These are phyloP conservation scores for Eidolon dupreanum DNA, from an alignment of 2,797 vertebrate genomes.

Conservation along the genomic window DNA sequence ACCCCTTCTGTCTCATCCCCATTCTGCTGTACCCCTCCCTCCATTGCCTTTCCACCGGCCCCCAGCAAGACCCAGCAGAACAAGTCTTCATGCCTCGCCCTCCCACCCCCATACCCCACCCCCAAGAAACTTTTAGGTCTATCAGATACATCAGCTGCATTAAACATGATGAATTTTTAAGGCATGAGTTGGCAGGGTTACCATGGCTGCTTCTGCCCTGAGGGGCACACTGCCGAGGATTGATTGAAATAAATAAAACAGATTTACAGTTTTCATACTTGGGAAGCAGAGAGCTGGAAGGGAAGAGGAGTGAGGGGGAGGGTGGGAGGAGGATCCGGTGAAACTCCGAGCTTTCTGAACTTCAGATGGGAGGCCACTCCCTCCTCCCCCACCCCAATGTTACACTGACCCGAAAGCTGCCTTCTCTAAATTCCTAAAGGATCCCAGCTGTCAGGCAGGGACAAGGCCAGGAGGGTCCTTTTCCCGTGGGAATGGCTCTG, in stretches of 20 bases:
- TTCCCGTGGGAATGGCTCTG: not conserved
- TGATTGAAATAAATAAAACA: constrained; percentile 77
- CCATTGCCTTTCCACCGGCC: not conserved
- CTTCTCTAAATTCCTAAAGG: constrained; percentile 76
- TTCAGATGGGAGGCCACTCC: not conserved
- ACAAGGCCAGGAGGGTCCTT: constrained; percentile 23
- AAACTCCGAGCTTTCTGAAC: not conserved
- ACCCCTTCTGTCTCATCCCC: not conserved
- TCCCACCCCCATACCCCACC: not conserved
- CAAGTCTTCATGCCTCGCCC: not conserved
- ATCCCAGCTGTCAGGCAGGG: constrained; percentile 69
- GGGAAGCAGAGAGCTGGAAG: constrained; percentile 3
- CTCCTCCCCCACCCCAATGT: not conserved
- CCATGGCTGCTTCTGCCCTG: constrained; percentile 81
- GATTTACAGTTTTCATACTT: constrained; percentile 71
- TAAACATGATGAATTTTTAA: constrained; percentile 74
- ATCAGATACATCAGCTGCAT: constrained; percentile 56
- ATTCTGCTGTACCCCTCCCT: not conserved
- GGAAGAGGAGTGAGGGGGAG: not conserved
- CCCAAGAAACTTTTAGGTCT: constrained; percentile 62
- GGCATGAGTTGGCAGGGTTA: constrained; percentile 78
- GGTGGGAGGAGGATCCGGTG: not conserved
- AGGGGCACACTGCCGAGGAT: constrained; percentile 72
- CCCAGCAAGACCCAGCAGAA: constrained; percentile 58
- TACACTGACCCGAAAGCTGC: constrained; percentile 37